Evolutionary conservation across 2,888 invertebrate genomes (phyloP).

Genomic region (Tubiluchus corallicola): DNA sequence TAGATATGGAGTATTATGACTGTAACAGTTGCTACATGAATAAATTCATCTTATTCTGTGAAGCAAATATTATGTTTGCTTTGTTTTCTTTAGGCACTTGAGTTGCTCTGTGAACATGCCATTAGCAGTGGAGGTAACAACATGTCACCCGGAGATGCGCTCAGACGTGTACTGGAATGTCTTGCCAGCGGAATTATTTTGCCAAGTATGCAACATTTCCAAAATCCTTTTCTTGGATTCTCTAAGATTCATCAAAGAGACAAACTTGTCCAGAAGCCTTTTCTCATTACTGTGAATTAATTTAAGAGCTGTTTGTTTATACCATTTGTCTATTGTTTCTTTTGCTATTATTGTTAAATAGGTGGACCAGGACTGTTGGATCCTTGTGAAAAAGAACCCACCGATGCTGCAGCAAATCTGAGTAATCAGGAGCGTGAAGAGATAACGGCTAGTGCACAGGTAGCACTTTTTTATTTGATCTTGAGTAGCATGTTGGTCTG

Average conservation of each 20-base stretch:
- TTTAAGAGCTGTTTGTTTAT: too few relatives aligned
- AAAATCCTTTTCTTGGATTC: too few relatives aligned
- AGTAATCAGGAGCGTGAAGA: conserved; percentile 28
- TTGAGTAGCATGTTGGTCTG: too few relatives aligned
- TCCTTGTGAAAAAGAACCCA: conserved; percentile 29
- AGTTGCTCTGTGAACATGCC: conserved; percentile 29
- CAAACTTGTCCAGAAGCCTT: too few relatives aligned
- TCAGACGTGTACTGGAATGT: conserved; percentile 28
- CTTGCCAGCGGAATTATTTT: conserved; percentile 27
- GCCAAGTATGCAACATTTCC: conserved; percentile 24
- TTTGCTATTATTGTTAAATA: conserved; percentile 14
- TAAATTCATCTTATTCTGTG: too few relatives aligned
- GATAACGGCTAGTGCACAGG: conserved; percentile 30
- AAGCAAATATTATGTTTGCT: too few relatives aligned
- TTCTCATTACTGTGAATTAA: too few relatives aligned
- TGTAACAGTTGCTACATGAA: too few relatives aligned
- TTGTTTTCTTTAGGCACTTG: conserved; percentile 23
- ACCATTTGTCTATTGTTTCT: too few relatives aligned
- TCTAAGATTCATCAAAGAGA: too few relatives aligned
- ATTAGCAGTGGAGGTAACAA: conserved; percentile 23
- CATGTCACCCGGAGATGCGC: conserved; percentile 27
- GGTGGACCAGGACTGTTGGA: conserved; percentile 28
- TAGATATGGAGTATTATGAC: too few relatives aligned
- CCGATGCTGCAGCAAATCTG: conserved; percentile 25
- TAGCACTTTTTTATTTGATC: conserved; percentile 13